Evolutionary conservation across 2,113 vertebrate species (phyloP).

Genomic region (Sorex fumeus): DNA sequence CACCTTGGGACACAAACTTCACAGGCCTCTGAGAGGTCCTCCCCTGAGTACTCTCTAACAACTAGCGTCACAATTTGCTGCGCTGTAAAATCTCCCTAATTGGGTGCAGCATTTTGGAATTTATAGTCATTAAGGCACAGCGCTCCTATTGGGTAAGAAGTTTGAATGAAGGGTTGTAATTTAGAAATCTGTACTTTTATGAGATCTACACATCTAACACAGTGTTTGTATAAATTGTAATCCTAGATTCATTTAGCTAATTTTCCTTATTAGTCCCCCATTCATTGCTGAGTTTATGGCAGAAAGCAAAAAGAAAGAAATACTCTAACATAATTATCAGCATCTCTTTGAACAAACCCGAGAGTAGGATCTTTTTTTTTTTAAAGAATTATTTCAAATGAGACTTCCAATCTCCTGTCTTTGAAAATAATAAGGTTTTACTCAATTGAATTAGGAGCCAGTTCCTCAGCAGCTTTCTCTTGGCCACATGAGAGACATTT

Average conservation of each 20-base stretch:
- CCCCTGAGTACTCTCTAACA: neutral
- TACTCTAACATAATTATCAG: constrained; percentile 62
- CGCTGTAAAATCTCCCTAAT: constrained; percentile 32
- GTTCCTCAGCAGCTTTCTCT: neutral
- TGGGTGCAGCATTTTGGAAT: constrained; percentile 62
- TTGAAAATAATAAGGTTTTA: constrained; percentile 49
- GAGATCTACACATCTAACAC: neutral
- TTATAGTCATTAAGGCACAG: constrained; percentile 63
- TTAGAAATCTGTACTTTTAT: constrained; percentile 72
- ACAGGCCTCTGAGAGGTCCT: neutral
- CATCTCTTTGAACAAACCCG: constrained; percentile 61
- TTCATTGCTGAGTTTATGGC: constrained; percentile 68
- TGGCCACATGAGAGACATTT: neutral
- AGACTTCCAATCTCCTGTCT: neutral
- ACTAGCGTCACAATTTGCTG: constrained; percentile 18
- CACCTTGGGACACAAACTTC: neutral
- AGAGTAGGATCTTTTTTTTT: constrained; percentile 20
- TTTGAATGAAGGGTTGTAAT: constrained; percentile 62
- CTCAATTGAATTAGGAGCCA: neutral
- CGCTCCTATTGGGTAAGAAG: constrained; percentile 55
- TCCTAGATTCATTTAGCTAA: constrained; percentile 59
- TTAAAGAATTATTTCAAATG: constrained; percentile 56
- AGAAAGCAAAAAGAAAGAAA: neutral
- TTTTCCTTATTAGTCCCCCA: constrained; percentile 63
- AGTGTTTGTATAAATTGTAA: constrained; percentile 61